phyloP scores from a whole-genome alignment of 2,888 invertebrate species.

The Glyphotaelius pellucidus region DNA sequence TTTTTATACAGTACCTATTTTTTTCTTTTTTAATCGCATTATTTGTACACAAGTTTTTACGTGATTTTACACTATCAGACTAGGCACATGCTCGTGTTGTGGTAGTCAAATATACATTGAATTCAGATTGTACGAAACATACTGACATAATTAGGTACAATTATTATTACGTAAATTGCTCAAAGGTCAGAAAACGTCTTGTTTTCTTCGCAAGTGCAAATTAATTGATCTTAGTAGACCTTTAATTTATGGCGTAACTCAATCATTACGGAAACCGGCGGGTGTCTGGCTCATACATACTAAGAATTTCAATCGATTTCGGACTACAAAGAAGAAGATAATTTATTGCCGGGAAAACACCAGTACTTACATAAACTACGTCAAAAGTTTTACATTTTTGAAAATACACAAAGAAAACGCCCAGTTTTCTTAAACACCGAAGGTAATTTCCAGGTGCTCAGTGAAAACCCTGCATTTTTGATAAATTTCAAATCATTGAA shows the following conservation, averaged over 20 bases:
- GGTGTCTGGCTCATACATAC: too few relatives aligned
- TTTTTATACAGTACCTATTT: not conserved
- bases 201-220: not conserved
- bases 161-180: not conserved
- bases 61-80: too few relatives aligned
- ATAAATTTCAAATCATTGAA: too few relatives aligned
- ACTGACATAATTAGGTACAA: not conserved
- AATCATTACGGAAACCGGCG: not conserved
- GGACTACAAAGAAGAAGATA: not conserved
- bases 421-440: too few relatives aligned
- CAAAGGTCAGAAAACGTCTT: not conserved
- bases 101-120: not conserved
- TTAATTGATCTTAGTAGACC: not conserved
- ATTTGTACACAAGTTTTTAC: too few relatives aligned
- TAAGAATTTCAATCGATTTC: too few relatives aligned
- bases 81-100: too few relatives aligned
- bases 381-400: not conserved
- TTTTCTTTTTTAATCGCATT: too few relatives aligned
- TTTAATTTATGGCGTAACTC: not conserved
- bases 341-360: not conserved
- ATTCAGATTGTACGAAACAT: not conserved
- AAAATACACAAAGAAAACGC: not conserved
- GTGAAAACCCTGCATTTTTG: too few relatives aligned
- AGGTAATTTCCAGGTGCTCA: not conserved
- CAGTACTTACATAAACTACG: not conserved